Conservation (phyloP, 2,888 invertebrate species). For the Drosophila pseudotalamancana region DNA sequence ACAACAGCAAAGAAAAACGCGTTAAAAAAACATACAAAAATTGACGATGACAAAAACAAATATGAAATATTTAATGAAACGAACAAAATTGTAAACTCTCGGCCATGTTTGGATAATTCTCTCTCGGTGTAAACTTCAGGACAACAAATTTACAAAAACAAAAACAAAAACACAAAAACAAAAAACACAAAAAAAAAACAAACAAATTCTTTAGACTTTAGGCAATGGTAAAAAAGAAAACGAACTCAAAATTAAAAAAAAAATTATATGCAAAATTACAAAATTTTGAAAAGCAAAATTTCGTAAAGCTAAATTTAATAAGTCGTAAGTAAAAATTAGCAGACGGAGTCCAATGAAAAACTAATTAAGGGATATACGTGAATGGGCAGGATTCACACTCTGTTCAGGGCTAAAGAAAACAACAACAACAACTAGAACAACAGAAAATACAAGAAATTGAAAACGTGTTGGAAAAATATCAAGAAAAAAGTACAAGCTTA, state of each 20-base stretch:
- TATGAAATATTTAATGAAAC: conserved; percentile 51
- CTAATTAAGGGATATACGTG: conserved; percentile 31
- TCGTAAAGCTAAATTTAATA: conserved; percentile 74
- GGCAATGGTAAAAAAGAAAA: conserved; percentile 42
- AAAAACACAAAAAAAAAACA: conserved; percentile 50
- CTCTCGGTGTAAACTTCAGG: conserved; percentile 84
- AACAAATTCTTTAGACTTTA: conserved; percentile 61
- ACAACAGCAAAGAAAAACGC: conserved; percentile 55
- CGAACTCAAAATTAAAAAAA: conserved; percentile 77
- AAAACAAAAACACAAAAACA: conserved; percentile 53
- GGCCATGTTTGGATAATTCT: conserved; percentile 84
- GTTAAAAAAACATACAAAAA: conserved; percentile 55
- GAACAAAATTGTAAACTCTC: conserved; percentile 78
- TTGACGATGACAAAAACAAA: conserved; percentile 49
- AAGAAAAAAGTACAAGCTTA: conserved; percentile 90
- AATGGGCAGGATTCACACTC: conserved; percentile 50
- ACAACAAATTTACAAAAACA: conserved; percentile 74
- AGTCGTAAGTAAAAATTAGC: conserved; percentile 65
- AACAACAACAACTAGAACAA: background rate
- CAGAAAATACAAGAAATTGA: conserved; percentile 53
- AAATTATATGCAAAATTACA: conserved; percentile 77
- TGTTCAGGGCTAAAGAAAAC: conserved; percentile 36
- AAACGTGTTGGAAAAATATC: conserved; percentile 84
- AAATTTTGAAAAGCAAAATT: conserved; percentile 81
- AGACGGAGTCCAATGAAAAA: conserved; percentile 30